Percentiles rank a stretch among this genome's conserved stretches.
phyloP scores from a whole-genome alignment of 2,797 vertebrate species.

The Austrolebias charrua region DNA sequence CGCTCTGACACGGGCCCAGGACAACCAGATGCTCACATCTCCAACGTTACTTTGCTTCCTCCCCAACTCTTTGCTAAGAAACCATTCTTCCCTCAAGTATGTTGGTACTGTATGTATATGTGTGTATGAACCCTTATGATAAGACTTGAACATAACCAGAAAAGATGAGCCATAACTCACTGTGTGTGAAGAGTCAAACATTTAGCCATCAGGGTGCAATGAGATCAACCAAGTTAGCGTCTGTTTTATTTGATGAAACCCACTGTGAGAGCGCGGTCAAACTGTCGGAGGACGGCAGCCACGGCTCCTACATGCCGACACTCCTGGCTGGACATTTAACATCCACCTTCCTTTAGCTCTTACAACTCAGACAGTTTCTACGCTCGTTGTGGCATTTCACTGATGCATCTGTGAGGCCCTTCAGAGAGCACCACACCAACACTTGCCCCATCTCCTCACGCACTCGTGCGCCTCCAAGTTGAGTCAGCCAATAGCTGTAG shows the following conservation, averaged over 20 bases:
- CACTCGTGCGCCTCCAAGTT: slow-evolving; percentile 27
- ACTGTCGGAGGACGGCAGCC: slow-evolving; percentile 50
- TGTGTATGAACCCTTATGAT: slow-evolving; percentile 64
- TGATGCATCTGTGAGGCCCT: slow-evolving; percentile 32
- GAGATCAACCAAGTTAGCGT: slow-evolving; percentile 61
- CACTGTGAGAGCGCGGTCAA: slow-evolving; percentile 59
- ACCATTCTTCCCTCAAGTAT: slow-evolving; percentile 52
- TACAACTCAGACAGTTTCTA: slow-evolving; percentile 16
- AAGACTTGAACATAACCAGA: slow-evolving; percentile 76
- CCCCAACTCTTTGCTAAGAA: slow-evolving; percentile 52
- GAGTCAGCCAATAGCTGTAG: slow-evolving; percentile 33
- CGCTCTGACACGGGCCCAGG: slow-evolving; percentile 74
- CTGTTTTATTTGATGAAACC: slow-evolving; percentile 54
- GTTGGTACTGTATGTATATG: slow-evolving; percentile 62
- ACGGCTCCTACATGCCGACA: slow-evolving; percentile 46
- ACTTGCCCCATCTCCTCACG: slow-evolving; percentile 50
- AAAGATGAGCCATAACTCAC: slow-evolving; percentile 78
- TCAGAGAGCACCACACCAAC: slow-evolving; percentile 39
- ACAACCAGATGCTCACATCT: slow-evolving; percentile 64
- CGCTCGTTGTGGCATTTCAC: slow-evolving; percentile 34
- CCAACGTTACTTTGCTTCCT: slow-evolving; percentile 62
- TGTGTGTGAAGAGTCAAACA: slow-evolving; percentile 62
- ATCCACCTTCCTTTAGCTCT: slow-evolving; percentile 48
- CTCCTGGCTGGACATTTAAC: slow-evolving; percentile 57
- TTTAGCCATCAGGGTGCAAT: slow-evolving; percentile 52